Evolutionary conservation across 2,888 invertebrate species (phyloP).

Genomic region (Choristoneura rosaceana): DNA sequence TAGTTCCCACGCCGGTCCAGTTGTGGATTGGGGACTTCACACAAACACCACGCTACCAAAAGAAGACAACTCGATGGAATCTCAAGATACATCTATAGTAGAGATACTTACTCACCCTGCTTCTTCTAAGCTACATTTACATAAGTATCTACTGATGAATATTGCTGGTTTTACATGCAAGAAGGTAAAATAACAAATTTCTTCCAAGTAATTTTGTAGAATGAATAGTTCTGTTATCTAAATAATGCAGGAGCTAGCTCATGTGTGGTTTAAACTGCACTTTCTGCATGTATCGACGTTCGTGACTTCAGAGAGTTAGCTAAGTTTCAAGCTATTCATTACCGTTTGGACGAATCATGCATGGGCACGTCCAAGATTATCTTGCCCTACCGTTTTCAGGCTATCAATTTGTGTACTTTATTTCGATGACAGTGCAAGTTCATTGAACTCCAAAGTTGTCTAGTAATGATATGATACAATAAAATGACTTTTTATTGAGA

Average conservation of each 20-base stretch:
- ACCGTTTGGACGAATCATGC: constrained; percentile 30
- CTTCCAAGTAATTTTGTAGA: constrained; percentile 17
- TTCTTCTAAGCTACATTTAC: background rate
- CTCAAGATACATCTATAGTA: background rate
- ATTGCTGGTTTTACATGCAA: background rate
- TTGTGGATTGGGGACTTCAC: no score
- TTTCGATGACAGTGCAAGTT: constrained; percentile 24
- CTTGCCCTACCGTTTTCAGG: constrained; percentile 5
- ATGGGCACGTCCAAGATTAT: constrained; percentile 37
- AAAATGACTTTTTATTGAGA: no score
- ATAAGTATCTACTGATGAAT: background rate
- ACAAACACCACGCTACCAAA: no score
- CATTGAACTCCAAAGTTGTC: background rate
- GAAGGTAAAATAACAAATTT: constrained; percentile 7
- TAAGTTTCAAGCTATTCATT: constrained; percentile 2
- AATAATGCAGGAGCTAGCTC: constrained; percentile 17
- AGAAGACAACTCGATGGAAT: background rate
- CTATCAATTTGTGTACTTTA: constrained; percentile 16
- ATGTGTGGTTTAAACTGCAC: constrained; percentile 15
- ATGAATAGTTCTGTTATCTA: constrained; percentile 28
- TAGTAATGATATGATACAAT: background rate
- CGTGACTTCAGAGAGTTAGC: constrained; percentile 29
- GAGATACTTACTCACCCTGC: background rate
- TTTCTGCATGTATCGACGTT: constrained; percentile 17
- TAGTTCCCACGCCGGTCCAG: no score